Base-by-base conservation (phyloP, 2,113 vertebrate species). In the Notechis scutatus region DNA sequence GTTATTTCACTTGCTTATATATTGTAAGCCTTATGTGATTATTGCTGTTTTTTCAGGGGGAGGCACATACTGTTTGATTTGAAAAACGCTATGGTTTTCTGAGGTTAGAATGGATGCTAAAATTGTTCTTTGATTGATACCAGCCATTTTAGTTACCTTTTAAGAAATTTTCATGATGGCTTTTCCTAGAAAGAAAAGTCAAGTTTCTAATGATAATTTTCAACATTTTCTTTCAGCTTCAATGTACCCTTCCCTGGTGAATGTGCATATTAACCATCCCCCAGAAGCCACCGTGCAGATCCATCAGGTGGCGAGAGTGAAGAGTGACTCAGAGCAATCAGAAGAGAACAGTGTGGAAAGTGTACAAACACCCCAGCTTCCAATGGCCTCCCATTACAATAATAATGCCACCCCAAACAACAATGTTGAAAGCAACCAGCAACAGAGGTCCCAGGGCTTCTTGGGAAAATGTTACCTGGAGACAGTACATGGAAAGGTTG, bases 281-380 rank as follows among this genome's bases (percentile, higher is more conserved):
- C 99, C 98, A 0, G 98, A 99, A 96, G 99, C 99, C 95, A 98
- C 97, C 0, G 98, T 99, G 94, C 99, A 99, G 96, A 97, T 99
- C 93, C 99, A 99, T 95, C 99, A 99, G 96, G 99, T 99, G 94
- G 96, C 98, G 29, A 98, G 98, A 94, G 98, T 99, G 81, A 95
- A 97, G 26, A 96, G 97, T 0, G 97, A 97, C 5, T 45, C 85
- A 0, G 96, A 97, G 57, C 87, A 89, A 1, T 92, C 94, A 0
- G 97, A 97, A 1, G 97, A 98, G 85, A 98, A 98, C 96, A 98
- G 97, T 0, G 97, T 98, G 96, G 98, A 98, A 94, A 95, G 94
- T 1, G 97, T 96, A 87, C 98, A 98, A 57, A 97, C 97, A 18
- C 97, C 97, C 34, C 97, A 97, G 94, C 96, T 97, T 85, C 95